Conservation (phyloP, 2,888 invertebrate genomes). For the Drosophila pullipes region DNA sequence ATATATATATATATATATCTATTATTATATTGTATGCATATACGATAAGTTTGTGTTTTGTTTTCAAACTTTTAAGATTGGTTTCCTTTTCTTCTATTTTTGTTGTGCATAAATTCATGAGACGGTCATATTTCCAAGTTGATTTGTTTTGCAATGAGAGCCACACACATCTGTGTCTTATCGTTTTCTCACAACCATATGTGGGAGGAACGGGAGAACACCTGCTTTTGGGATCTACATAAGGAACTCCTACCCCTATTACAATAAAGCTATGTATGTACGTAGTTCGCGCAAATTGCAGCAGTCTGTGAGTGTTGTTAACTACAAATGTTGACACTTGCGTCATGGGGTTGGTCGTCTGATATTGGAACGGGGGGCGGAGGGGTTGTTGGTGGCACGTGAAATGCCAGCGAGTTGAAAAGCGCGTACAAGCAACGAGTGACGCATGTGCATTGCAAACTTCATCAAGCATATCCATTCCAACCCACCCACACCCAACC, state of each 20-base stretch:
- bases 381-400: conserved; percentile 5
- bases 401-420: conserved; percentile 71
- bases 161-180: conserved; percentile 49
- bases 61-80: conserved; percentile 9
- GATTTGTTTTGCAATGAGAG: conserved; percentile 12
- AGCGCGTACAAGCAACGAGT: conserved; percentile 34
- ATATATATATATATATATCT: conserved; percentile 39
- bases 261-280: conserved; percentile 33
- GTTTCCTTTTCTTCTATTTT: background rate
- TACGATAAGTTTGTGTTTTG: conserved; percentile 23
- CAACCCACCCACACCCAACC: background rate
- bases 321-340: conserved; percentile 29
- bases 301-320: conserved; percentile 30
- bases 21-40: conserved; percentile 9
- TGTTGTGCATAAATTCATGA: conserved; percentile 7
- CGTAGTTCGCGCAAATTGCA: conserved; percentile 36
- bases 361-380: background rate
- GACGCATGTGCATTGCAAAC: conserved; percentile 63
- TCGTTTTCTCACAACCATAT: conserved; percentile 8
- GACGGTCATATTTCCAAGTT: conserved; percentile 2
- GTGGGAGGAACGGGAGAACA: background rate
- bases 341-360: conserved; percentile 40
- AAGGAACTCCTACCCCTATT: conserved; percentile 5
- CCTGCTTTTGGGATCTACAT: conserved; percentile 25
- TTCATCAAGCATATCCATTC: background rate